Percentiles rank a stretch among this genome's conserved stretches.
Conservation (phyloP, 2,113 vertebrate genomes). For the Puffinus mauretanicus region DNA sequence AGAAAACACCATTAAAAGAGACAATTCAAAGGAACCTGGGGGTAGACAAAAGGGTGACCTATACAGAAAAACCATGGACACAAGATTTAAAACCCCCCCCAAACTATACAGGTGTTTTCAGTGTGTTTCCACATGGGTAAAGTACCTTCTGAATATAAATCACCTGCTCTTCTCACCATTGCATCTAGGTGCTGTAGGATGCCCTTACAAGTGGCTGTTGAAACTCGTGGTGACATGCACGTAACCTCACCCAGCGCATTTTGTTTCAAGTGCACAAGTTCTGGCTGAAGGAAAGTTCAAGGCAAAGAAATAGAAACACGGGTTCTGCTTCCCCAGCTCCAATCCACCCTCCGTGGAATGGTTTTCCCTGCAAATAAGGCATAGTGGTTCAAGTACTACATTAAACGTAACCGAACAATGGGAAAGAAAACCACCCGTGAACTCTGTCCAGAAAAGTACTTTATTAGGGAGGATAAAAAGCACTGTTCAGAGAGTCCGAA, state of each 20-base stretch:
- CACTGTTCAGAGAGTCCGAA: constrained; percentile 67
- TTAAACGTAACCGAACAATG: neutral
- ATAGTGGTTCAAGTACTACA: constrained; percentile 11
- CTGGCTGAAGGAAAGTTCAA: neutral
- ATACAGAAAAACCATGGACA: neutral
- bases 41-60: neutral
- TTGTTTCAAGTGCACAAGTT: neutral
- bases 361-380: constrained; percentile 26
- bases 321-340: neutral
- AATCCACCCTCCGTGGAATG: neutral
- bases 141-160: constrained; percentile 19
- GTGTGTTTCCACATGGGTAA: neutral
- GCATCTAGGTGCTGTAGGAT: neutral
- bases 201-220: neutral
- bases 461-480: constrained; percentile 73
- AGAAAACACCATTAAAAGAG: constrained; percentile 8
- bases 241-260: neutral
- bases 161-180: neutral
- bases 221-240: neutral
- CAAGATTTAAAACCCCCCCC: neutral
- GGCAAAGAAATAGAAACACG: neutral
- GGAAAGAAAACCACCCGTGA: neutral
- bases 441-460: neutral
- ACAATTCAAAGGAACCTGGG: neutral
- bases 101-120: neutral